Conservation (phyloP, 2,113 vertebrate genomes). For the Stegastes partitus region DNA sequence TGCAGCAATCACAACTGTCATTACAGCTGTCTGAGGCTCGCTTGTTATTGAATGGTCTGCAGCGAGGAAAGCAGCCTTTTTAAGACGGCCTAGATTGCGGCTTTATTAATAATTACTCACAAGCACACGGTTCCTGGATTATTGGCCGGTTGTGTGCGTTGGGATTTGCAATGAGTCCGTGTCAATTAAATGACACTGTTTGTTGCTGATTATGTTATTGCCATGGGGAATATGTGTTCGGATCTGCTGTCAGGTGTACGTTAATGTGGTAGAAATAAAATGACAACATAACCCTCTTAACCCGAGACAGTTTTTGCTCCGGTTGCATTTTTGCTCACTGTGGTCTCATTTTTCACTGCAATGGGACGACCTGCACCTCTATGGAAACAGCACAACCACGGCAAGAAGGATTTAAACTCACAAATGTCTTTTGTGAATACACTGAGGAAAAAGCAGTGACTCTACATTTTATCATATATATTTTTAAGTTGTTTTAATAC, state of each 20-base stretch:
- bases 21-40: slow-evolving; percentile 30
- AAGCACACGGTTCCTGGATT: slow-evolving; percentile 1
- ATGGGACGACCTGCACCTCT: no score
- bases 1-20: slow-evolving; percentile 44
- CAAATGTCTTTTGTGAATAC: no score
- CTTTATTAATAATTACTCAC: slow-evolving; percentile 16
- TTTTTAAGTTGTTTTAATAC: no score
- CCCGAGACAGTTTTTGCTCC: no score
- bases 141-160: background rate
- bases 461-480: no score
- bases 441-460: no score
- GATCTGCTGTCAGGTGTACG: background rate
- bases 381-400: no score
- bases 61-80: slow-evolving; percentile 7
- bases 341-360: no score
- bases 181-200: background rate
- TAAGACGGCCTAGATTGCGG: background rate
- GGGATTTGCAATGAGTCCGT: background rate
- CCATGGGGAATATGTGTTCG: background rate
- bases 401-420: no score
- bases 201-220: slow-evolving; percentile 7
- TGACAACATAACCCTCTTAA: no score
- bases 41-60: slow-evolving; percentile 24
- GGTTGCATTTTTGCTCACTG: no score
- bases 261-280: background rate